These are phyloP conservation scores for Phyllostomus hastatus DNA, from an alignment of 2,113 vertebrate genomes.

Conservation along the genomic window DNA sequence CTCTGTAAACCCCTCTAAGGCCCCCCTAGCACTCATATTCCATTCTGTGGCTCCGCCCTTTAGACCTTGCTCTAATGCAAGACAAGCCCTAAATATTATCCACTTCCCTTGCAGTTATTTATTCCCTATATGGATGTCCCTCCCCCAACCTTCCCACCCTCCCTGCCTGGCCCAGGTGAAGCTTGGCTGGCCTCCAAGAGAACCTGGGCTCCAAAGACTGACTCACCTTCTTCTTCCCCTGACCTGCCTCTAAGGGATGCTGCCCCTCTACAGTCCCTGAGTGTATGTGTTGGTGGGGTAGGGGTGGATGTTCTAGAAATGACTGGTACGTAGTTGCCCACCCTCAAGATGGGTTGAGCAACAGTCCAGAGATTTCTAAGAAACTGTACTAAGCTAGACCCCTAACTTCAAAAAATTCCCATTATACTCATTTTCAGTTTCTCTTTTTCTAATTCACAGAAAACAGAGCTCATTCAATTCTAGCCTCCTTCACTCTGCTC, in stretches of 20 bases:
- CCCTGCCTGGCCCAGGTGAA: not conserved
- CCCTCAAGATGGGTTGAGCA: not conserved
- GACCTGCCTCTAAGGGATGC: not conserved
- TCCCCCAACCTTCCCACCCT: not conserved
- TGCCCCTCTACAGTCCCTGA: not conserved
- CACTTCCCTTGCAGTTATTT: constrained; percentile 22
- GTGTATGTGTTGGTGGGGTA: not conserved
- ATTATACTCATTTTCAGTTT: not conserved
- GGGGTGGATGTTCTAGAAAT: not conserved
- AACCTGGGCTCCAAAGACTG: not conserved
- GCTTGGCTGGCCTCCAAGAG: constrained; percentile 7
- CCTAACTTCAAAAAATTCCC: not conserved
- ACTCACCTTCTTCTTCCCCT: not conserved
- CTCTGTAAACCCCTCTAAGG: not conserved
- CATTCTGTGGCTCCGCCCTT: not conserved
- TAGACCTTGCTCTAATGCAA: not conserved
- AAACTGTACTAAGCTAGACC: constrained; percentile 1
- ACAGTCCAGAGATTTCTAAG: not conserved
- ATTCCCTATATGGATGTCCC: not conserved
- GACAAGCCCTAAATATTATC: not conserved
- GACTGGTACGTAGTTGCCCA: not conserved
- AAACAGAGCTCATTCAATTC: not conserved
- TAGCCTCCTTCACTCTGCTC: not conserved
- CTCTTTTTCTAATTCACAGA: not conserved
- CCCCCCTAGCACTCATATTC: not conserved